A percentile compares a stretch with the other conserved stretches of the same genome.
Evolutionary conservation across 2,797 vertebrate genomes (phyloP).

Genomic region (Micrastur ruficollis): DNA sequence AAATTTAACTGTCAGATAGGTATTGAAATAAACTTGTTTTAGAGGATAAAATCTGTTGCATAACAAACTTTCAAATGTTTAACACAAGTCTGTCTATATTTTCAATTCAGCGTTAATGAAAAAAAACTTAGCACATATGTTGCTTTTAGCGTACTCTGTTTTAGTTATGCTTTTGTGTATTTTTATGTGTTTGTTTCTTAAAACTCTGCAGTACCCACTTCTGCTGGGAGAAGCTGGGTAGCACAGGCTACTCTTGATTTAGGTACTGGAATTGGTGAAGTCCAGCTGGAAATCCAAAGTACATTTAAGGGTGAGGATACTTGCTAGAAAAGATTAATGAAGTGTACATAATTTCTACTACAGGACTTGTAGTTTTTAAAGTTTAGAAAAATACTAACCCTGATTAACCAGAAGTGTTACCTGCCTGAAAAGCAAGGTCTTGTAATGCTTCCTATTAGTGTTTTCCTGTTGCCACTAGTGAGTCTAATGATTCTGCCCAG

Average conservation of each 20-base stretch:
- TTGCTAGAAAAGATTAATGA: neutral
- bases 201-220: neutral
- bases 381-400: neutral
- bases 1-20: neutral
- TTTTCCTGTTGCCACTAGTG: neutral
- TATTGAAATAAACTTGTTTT: neutral
- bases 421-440: neutral
- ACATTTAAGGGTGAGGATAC: neutral
- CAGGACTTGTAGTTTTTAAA: neutral
- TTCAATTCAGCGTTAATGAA: conserved; percentile 3
- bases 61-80: conserved; percentile 31
- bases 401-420: neutral
- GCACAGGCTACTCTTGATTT: neutral
- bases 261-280: neutral
- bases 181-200: neutral
- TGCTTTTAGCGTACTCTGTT: neutral
- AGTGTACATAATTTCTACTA: neutral
- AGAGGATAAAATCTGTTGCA: neutral
- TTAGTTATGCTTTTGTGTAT: neutral
- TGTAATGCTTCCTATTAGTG: neutral
- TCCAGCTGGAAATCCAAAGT: neutral
- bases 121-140: neutral
- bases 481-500: neutral
- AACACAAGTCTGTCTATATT: conserved; percentile 2
- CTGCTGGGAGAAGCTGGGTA: neutral